These are phyloP conservation scores for Berghia stephanieae DNA, from an alignment of 1,140 invertebrate species.

Conservation along the genomic window DNA sequence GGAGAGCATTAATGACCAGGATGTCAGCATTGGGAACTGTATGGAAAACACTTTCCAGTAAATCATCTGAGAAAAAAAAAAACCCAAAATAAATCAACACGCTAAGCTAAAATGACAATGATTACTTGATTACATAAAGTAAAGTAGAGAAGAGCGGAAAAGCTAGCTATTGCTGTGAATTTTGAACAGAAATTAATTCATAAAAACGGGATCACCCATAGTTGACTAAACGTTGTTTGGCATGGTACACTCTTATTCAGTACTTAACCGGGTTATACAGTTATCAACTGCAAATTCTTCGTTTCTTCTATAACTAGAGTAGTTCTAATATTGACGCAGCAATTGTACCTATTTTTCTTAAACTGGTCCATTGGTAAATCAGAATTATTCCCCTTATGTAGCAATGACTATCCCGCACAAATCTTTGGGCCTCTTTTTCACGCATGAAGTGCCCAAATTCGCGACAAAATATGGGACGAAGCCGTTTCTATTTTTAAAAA, in stretches of 20 bases:
- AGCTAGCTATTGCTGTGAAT: neutral
- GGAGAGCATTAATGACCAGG: slow-evolving; percentile 73
- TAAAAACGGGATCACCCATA: neutral
- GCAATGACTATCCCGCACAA: too few relatives aligned
- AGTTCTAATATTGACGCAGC: too few relatives aligned
- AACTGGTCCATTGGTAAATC: too few relatives aligned
- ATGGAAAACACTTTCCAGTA: slow-evolving; percentile 73
- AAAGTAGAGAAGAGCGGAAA: neutral
- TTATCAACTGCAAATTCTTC: neutral
- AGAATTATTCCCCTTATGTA: too few relatives aligned
- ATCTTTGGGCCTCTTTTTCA: too few relatives aligned
- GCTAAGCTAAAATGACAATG: neutral
- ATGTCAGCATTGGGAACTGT: slow-evolving; percentile 68
- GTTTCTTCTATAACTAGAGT: too few relatives aligned
- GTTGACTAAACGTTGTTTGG: neutral
- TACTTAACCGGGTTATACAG: neutral
- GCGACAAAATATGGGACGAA: too few relatives aligned
- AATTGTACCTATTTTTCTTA: too few relatives aligned
- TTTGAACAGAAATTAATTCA: too few relatives aligned
- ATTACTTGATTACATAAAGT: neutral
- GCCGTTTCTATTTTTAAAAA: too few relatives aligned
- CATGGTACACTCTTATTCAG: neutral
- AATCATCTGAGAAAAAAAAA: slow-evolving; percentile 59
- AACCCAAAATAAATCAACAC: neutral
- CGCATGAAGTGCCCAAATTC: too few relatives aligned